phyloP scores from a whole-genome alignment of 2,797 vertebrate genomes.

The Squalus acanthias region DNA sequence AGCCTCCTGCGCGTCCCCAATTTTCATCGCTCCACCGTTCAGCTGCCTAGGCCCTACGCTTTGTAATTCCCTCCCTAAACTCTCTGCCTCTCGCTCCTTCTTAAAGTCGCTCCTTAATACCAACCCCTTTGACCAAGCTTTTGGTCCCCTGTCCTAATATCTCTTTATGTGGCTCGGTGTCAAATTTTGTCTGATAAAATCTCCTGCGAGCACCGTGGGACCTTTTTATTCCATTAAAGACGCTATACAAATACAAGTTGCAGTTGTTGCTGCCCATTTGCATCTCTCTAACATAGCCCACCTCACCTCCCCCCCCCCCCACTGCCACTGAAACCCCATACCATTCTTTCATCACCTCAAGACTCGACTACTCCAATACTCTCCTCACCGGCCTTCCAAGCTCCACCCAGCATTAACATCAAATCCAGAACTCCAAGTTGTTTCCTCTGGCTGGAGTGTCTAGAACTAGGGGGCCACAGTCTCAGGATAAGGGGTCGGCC shows the following conservation, averaged over 20 bases:
- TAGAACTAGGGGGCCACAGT: too few species aligned
- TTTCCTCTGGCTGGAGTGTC: too few species aligned
- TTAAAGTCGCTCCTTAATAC: neutral
- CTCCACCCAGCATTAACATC: neutral
- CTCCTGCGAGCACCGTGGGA: neutral
- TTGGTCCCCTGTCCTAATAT: neutral
- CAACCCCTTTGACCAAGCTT: neutral
- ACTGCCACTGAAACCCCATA: neutral
- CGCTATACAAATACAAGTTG: neutral
- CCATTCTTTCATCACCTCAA: neutral
- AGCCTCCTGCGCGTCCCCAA: neutral
- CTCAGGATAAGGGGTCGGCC: too few species aligned
- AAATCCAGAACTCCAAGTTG: neutral
- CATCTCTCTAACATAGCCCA: neutral
- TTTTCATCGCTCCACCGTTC: neutral
- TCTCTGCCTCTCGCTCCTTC: neutral
- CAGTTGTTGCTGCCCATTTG: neutral
- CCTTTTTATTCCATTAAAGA: neutral
- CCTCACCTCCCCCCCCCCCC: neutral
- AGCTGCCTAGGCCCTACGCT: neutral
- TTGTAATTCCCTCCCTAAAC: neutral
- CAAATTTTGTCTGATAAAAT: neutral
- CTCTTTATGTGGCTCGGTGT: too few species aligned
- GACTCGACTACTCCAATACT: neutral
- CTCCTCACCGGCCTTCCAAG: neutral